These are phyloP conservation scores for Drosophila asahinai DNA, from an alignment of 1,140 invertebrate species.

Conservation along the genomic window DNA sequence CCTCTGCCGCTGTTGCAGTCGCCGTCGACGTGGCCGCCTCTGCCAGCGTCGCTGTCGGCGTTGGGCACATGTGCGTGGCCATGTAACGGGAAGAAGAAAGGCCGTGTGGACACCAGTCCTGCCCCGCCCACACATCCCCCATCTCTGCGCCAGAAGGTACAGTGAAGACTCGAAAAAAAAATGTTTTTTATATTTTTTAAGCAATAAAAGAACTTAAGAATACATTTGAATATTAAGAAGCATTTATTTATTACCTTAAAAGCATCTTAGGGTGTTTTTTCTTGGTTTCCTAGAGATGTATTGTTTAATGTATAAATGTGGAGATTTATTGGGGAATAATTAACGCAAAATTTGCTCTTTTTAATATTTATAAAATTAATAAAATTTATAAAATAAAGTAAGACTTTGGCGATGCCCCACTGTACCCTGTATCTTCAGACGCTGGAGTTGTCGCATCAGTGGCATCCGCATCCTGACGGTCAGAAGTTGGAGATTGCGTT, in stretches of 20 bases:
- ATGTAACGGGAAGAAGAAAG: slow-evolving; percentile 62
- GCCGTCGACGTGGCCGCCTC: slow-evolving; percentile 11
- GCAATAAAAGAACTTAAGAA: no score
- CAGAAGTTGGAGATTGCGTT: slow-evolving; percentile 14
- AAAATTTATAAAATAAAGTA: no score
- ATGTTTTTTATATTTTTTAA: background rate
- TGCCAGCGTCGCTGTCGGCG: slow-evolving; percentile 4
- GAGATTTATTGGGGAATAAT: no score
- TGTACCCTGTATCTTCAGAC: slow-evolving; percentile 21
- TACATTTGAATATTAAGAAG: background rate
- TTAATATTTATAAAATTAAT: no score
- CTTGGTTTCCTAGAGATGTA: no score
- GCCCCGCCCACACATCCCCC: slow-evolving; percentile 22
- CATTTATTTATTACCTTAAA: no score
- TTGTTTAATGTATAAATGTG: no score
- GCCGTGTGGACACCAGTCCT: slow-evolving; percentile 60
- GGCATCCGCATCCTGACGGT: slow-evolving; percentile 72
- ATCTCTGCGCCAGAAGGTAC: background rate
- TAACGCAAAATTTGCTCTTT: no score
- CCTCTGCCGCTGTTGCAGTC: slow-evolving; percentile 7
- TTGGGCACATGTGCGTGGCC: slow-evolving; percentile 57
- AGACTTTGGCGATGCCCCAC: background rate
- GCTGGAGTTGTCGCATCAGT: slow-evolving; percentile 60
- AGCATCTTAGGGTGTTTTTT: no score
- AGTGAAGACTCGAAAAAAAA: background rate